Conservation (phyloP, 1,140 invertebrate genomes). For the Melipona quadrifasciata region DNA sequence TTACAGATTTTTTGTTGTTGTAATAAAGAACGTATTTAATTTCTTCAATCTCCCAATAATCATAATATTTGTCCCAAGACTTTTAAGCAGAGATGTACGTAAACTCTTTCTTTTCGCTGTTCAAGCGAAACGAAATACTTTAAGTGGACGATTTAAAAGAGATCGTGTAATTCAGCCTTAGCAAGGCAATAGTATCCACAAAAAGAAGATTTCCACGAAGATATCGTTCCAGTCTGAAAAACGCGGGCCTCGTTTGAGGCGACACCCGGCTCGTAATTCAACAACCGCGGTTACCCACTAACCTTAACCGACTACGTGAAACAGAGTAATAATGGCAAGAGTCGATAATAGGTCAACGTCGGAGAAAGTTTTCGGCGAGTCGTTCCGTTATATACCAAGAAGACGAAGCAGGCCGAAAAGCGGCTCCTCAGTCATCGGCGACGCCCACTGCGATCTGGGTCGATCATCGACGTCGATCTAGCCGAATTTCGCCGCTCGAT, state of each 20-base stretch:
- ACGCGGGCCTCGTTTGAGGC: background rate
- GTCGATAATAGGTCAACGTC: slow-evolving; percentile 40
- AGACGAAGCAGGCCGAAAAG: slow-evolving; percentile 15
- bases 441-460: slow-evolving; percentile 39
- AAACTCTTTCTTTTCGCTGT: too few relatives aligned
- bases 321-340: slow-evolving; percentile 21
- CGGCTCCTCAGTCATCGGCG: background rate
- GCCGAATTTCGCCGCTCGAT: background rate
- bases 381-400: slow-evolving; percentile 40
- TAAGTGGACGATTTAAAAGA: background rate
- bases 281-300: slow-evolving; percentile 46
- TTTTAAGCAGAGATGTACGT: too few relatives aligned
- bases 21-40: too few relatives aligned
- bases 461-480: background rate
- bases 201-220: slow-evolving; percentile 15
- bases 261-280: slow-evolving; percentile 34
- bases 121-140: background rate
- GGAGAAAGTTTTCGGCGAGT: slow-evolving; percentile 49
- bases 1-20: too few relatives aligned
- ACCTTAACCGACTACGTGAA: slow-evolving; percentile 40
- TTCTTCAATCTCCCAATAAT: too few relatives aligned
- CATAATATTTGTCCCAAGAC: too few relatives aligned
- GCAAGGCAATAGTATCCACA: background rate
- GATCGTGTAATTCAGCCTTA: background rate
- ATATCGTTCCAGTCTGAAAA: slow-evolving; percentile 41